Evolutionary conservation across 2,888 invertebrate species (phyloP).

Genomic region (Dolichopus griseipennis): DNA sequence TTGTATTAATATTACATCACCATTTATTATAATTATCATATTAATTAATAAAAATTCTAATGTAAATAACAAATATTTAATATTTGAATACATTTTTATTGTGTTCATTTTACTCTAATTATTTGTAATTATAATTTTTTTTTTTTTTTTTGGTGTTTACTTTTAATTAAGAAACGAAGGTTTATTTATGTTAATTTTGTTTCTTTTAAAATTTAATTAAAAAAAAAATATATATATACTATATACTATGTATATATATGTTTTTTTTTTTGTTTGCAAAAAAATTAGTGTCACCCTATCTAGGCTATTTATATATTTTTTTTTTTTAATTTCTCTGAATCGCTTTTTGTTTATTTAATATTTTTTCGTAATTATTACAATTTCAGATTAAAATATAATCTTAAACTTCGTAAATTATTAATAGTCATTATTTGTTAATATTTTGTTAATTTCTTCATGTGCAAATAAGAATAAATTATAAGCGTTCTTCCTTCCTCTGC

Average conservation of each 20-base stretch:
- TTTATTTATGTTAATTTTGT: no score
- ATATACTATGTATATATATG: no score
- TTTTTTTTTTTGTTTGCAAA: no score
- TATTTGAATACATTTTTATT: background rate
- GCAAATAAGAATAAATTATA: no score
- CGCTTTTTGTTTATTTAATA: no score
- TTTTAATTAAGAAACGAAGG: background rate
- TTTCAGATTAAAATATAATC: no score
- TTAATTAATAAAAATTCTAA: background rate
- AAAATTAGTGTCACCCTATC: background rate
- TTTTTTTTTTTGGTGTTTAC: background rate
- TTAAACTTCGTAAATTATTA: no score
- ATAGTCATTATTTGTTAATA: no score
- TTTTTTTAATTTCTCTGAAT: no score
- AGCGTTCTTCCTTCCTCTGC: no score
- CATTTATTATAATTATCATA: background rate
- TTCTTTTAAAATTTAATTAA: background rate
- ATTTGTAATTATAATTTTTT: background rate
- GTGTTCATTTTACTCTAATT: background rate
- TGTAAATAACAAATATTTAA: background rate
- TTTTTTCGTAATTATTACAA: no score
- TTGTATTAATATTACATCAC: slow-evolving; percentile 1
- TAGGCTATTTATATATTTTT: background rate
- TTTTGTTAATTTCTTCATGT: no score
- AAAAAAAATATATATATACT: background rate